Evolutionary conservation across 1,140 invertebrate species (phyloP), one percentile per base, ranked within the genome.

Genomic region (Brachionus calyciflorus): DNA sequence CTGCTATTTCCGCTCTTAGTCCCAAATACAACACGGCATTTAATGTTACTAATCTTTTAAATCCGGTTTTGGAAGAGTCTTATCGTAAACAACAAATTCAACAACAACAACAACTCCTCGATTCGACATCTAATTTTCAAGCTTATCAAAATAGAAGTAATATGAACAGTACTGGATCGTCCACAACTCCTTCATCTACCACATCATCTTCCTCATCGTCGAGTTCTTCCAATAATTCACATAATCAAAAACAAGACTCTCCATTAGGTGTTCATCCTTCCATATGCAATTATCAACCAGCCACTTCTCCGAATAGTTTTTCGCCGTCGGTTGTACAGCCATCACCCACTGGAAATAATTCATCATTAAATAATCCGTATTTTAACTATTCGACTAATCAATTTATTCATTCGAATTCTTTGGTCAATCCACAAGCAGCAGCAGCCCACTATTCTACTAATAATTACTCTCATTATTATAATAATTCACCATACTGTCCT

Each of bases 1-100:
- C 60, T 3, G 69, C 69, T 21, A 55, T 55, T 14, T 51, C 51
- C 3, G 69, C 69, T 1, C 51, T 73, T 7, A 49, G 44, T 49
- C 69, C 69, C 69, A 73, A 73, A 19, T 73, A 73, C 69, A 73
- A 73, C 46, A 73, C 46, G 30, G 69, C 69, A 9, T 73, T 73
- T 37, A 73, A 51, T 33, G 69, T 73, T 2, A 73, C 69, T 37
- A 73, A 51, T 33, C 46, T 73, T 0, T 37, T 73, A 17, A 73
- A 73, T 24, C 69, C 69, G 51, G 69, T 73, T 28, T 21, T 73
- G 44, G 69, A 73, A 10, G 69, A 73, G 14, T 73, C 69, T 2
- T 73, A 73, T 24, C 46, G 51, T 19, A 73, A 73, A n/a, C 69
- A 73, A 40, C 69, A 73, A 12, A 26, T n/a, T n/a, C n/a, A 17